Evolutionary conservation across 2,888 invertebrate species (phyloP).

Genomic region (Spisula solida): DNA sequence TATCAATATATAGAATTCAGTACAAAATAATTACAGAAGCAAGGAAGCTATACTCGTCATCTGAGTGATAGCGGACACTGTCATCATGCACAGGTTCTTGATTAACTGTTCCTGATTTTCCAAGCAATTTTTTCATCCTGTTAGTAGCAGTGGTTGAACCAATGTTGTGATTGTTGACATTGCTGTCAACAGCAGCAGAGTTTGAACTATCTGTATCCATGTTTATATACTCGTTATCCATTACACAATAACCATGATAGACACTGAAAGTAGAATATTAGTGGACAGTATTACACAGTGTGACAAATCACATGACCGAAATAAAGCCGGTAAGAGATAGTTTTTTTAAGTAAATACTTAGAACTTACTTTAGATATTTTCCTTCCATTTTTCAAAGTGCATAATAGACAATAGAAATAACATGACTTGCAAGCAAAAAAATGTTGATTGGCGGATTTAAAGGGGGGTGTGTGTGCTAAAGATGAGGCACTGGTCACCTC

Average conservation of each 20-base stretch:
- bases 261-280: neutral
- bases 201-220: conserved; percentile 21
- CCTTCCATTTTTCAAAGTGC: no score
- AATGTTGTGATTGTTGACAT: neutral
- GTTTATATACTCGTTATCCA: conserved; percentile 34
- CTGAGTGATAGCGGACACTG: conserved; percentile 45
- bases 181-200: conserved; percentile 28
- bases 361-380: no score
- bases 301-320: neutral
- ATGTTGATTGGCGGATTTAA: no score
- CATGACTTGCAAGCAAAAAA: no score
- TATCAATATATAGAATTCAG: no score
- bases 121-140: conserved; percentile 46
- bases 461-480: no score
- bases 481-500: no score
- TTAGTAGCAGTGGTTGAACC: conserved; percentile 37
- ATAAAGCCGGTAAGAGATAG: no score
- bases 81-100: conserved; percentile 53
- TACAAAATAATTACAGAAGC: conserved; percentile 55
- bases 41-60: conserved; percentile 68
- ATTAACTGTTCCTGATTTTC: conserved; percentile 60
- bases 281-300: no score
- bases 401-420: no score
- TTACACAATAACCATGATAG: conserved; percentile 2
- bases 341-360: no score